phyloP scores from a whole-genome alignment of 2,888 invertebrate species.

The Nomada flava region DNA sequence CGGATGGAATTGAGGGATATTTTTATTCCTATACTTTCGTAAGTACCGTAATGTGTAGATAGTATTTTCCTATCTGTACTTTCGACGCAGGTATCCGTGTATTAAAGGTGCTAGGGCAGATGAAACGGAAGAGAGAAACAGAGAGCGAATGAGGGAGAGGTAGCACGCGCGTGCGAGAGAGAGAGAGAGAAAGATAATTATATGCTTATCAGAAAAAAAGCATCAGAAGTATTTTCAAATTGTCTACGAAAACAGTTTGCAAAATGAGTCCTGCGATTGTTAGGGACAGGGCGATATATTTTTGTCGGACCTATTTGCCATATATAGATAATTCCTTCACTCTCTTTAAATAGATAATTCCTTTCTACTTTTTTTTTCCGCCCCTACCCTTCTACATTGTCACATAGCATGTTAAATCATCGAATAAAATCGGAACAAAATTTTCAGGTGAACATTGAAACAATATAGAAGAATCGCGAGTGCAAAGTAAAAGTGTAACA shows the following conservation, averaged over 20 bases:
- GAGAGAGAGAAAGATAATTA: background rate
- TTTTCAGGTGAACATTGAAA: conserved; percentile 14
- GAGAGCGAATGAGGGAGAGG: background rate
- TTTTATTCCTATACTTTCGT: conserved; percentile 36
- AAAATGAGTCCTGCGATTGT: conserved; percentile 65
- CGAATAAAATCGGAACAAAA: conserved; percentile 23
- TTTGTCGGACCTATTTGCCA: conserved; percentile 51
- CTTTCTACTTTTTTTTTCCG: background rate
- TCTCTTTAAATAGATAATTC: background rate
- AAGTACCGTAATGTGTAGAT: conserved; percentile 44
- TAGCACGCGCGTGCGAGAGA: background rate
- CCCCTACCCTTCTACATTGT: conserved; percentile 7
- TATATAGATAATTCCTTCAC: background rate
- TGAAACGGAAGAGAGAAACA: conserved; percentile 17
- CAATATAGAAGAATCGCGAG: conserved; percentile 30
- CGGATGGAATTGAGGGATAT: conserved; percentile 48
- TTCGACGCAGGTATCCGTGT: conserved; percentile 36
- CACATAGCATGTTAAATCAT: conserved; percentile 14
- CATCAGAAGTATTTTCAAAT: conserved; percentile 35
- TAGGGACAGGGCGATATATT: conserved; percentile 50
- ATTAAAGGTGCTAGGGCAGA: conserved; percentile 49
- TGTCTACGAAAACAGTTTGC: conserved; percentile 27
- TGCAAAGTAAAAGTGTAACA: conserved; percentile 31
- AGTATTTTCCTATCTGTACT: conserved; percentile 50
- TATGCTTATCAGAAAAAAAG: conserved; percentile 9